Base-by-base conservation (phyloP, 2,888 invertebrate species). In the Trachelus troglodyta region DNA sequence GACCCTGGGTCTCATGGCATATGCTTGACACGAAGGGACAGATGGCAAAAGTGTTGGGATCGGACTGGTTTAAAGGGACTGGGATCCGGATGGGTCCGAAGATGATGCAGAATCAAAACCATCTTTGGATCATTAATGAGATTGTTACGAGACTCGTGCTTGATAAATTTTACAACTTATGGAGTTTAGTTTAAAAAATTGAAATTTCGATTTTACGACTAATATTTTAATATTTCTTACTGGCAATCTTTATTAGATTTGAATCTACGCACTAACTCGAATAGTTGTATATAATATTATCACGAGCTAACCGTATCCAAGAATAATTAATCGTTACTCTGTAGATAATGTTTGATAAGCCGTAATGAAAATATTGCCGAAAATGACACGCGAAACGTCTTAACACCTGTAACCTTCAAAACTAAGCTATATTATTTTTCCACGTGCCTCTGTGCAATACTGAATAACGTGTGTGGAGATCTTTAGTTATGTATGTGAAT, bases 21-120 rank as follows among this genome's bases (percentile, higher is more conserved):
- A 88, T 90, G 90, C 89, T 85, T 85, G 84, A 86, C 84, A 85
- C 84, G 78, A 79, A 56, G 80, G 80, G 85, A 85, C 88, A 87
- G 87, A 87, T 88, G 88, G 88, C 81, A 81, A 84, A 87, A 86
- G 84, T 83, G 83, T 83, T 81, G 80, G 79, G 75, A 30, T 30
- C 56, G 56, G 56, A 56, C 56, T 56, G 34, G 69, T 76, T 76
- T 76, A 76, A 76, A 71, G 31, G 31, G 71, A 71, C 12, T 12
- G 15, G 71, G 73, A 76, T 74, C 68, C n/a, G 37, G 79, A 79
- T 75, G 76, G 73, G 79, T 77, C 77, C 77, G 69, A 11, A 71
- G 77, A 76, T 74, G 74, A 69, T 68, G 71, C 68, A 73, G 30
- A 34, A 56, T 23, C 56, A 56, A 56, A 56, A 56, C 6, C 56